Conservation (phyloP, 2,113 vertebrate species). For the Brachirus orientalis region DNA sequence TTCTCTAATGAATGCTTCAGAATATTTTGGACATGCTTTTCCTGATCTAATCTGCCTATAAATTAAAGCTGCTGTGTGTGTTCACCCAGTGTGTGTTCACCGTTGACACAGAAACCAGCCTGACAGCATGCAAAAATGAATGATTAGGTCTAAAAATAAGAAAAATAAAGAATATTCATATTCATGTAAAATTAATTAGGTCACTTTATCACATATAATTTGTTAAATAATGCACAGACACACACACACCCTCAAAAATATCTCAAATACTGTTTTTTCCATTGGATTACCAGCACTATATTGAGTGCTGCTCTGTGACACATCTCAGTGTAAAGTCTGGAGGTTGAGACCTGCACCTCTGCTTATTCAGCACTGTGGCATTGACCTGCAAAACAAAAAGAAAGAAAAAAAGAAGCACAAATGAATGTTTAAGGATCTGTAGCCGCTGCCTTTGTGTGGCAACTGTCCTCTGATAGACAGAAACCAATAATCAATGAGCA, state of each 20-base stretch:
- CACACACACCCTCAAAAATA: no score
- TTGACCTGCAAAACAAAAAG: background rate
- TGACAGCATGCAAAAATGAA: no score
- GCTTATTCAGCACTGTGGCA: slow-evolving; percentile 28
- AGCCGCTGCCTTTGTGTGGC: slow-evolving; percentile 9
- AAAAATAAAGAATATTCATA: no score
- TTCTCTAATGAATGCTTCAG: slow-evolving; percentile 19
- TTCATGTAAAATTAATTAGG: no score
- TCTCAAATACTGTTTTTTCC: background rate
- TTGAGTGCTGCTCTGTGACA: slow-evolving; percentile 19
- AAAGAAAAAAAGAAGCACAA: background rate
- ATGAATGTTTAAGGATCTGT: background rate
- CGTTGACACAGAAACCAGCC: no score
- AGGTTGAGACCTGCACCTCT: slow-evolving; percentile 1
- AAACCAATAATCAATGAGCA: slow-evolving; percentile 49
- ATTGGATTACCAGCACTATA: background rate
- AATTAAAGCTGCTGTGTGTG: background rate
- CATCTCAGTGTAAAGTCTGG: slow-evolving; percentile 24
- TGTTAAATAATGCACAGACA: no score
- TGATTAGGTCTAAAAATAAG: no score
- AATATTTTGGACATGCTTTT: background rate
- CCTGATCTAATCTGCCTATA: slow-evolving; percentile 17
- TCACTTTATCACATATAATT: no score
- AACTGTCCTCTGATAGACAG: slow-evolving; percentile 23
- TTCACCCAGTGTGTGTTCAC: background rate